Conservation (phyloP, 2,113 vertebrate genomes). For the Oriolus oriolus region DNA sequence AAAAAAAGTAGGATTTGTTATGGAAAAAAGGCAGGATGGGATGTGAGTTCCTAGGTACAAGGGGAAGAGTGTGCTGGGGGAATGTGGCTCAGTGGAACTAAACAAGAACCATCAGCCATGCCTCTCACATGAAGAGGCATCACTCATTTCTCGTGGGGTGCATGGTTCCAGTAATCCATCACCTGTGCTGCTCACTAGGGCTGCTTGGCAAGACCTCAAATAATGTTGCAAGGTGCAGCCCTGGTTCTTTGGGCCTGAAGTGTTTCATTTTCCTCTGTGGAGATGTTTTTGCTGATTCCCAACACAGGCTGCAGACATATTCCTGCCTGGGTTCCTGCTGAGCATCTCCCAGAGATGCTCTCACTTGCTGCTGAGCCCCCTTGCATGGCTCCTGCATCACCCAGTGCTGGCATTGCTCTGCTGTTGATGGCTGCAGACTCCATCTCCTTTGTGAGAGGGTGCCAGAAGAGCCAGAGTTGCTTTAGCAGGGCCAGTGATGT, state of each 20-base stretch:
- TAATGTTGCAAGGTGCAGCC: not conserved
- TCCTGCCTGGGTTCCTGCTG: not conserved
- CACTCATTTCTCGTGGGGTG: not conserved
- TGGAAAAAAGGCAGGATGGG: not conserved
- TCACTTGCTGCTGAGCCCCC: not conserved
- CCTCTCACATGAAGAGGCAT: not conserved
- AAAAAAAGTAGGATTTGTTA: not conserved
- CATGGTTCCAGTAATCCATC: rapidly evolving
- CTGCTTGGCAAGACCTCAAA: not conserved
- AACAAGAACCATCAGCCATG: not conserved
- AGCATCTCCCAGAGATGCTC: not conserved
- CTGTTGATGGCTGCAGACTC: not conserved
- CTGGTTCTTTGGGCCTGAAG: not conserved
- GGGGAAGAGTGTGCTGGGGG: not conserved
- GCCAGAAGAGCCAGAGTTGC: not conserved
- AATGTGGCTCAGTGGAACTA: not conserved
- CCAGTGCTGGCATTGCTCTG: not conserved
- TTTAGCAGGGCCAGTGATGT: not conserved
- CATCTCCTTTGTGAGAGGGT: not conserved
- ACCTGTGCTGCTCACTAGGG: not conserved
- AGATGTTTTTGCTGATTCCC: not conserved
- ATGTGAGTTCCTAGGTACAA: not conserved
- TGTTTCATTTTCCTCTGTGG: not conserved
- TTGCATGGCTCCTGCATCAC: not conserved
- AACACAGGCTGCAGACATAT: not conserved